These are phyloP conservation scores for Notarius lentiginosus DNA, from an alignment of 2,113 vertebrate species.

Conservation along the genomic window DNA sequence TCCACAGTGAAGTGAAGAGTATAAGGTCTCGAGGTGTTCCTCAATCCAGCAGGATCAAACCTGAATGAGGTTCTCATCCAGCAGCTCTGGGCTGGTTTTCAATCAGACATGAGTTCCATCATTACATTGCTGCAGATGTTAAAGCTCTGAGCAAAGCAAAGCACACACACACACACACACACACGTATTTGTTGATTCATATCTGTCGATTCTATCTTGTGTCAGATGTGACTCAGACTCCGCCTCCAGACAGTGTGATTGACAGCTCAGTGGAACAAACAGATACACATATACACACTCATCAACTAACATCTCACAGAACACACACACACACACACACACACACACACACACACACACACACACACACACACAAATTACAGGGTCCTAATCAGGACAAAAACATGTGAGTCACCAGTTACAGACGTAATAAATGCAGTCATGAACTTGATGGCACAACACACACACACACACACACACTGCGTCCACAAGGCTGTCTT, in stretches of 20 bases:
- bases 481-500: too few relatives aligned
- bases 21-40: background rate
- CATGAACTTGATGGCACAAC: background rate
- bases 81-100: background rate
- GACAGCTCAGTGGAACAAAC: conserved; percentile 52
- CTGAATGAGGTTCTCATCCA: background rate
- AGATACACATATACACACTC: conserved; percentile 56
- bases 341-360: conserved; percentile 56
- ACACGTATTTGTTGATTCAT: conserved; percentile 62
- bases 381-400: conserved; percentile 12
- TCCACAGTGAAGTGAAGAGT: background rate
- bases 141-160: background rate
- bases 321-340: conserved; percentile 52
- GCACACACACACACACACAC: conserved; percentile 2
- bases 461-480: too few relatives aligned
- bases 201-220: conserved; percentile 60
- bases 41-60: background rate
- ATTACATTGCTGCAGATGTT: conserved; percentile 4
- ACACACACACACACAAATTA: conserved; percentile 23
- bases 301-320: conserved; percentile 56
- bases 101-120: background rate
- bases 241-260: conserved; percentile 55
- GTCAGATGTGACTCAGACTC: conserved; percentile 60
- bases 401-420: conserved; percentile 43
- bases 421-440: conserved; percentile 18